Conservation (phyloP, 2,113 vertebrate species). For the Poeciliopsis prolifica region DNA sequence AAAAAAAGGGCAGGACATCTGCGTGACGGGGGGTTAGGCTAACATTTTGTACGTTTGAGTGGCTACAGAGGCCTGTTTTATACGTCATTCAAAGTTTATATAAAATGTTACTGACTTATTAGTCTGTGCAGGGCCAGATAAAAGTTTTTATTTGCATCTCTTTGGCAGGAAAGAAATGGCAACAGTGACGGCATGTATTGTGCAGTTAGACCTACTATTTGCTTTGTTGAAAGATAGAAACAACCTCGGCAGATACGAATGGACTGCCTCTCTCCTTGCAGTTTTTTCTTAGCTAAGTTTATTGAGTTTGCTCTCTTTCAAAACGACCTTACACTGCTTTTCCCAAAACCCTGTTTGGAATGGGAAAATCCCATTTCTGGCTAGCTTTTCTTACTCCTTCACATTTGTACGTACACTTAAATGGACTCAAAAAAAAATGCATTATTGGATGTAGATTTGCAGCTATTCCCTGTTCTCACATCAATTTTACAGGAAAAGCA, state of each 20-base stretch:
- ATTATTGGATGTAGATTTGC: slow-evolving; percentile 73
- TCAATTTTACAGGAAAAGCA: slow-evolving; percentile 71
- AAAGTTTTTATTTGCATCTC: slow-evolving; percentile 15
- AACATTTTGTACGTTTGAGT: slow-evolving; percentile 48
- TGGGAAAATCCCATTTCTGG: slow-evolving; percentile 40
- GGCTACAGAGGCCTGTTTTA: slow-evolving; percentile 54
- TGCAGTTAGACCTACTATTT: slow-evolving; percentile 42
- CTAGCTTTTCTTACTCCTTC: not conserved
- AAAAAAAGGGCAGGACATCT: slow-evolving; percentile 61
- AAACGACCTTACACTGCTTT: slow-evolving; percentile 52
- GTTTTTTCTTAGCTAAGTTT: slow-evolving; percentile 40
- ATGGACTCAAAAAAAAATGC: slow-evolving; percentile 45
- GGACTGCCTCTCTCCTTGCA: slow-evolving; percentile 48
- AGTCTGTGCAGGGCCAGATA: slow-evolving; percentile 21
- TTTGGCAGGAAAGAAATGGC: slow-evolving; percentile 15
- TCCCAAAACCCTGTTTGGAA: slow-evolving; percentile 49
- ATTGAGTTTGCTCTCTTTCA: slow-evolving; percentile 52
- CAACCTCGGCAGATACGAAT: slow-evolving; percentile 59
- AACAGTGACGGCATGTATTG: slow-evolving; percentile 18
- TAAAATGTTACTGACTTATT: slow-evolving; percentile 42
- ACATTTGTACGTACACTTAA: slow-evolving; percentile 14
- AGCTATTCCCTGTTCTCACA: slow-evolving; percentile 60
- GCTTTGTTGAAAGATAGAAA: slow-evolving; percentile 56
- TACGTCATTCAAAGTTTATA: slow-evolving; percentile 26
- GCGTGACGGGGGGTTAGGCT: slow-evolving; percentile 58